phyloP scores from a whole-genome alignment of 1,140 invertebrate genomes.

The Drosophila lowei region DNA sequence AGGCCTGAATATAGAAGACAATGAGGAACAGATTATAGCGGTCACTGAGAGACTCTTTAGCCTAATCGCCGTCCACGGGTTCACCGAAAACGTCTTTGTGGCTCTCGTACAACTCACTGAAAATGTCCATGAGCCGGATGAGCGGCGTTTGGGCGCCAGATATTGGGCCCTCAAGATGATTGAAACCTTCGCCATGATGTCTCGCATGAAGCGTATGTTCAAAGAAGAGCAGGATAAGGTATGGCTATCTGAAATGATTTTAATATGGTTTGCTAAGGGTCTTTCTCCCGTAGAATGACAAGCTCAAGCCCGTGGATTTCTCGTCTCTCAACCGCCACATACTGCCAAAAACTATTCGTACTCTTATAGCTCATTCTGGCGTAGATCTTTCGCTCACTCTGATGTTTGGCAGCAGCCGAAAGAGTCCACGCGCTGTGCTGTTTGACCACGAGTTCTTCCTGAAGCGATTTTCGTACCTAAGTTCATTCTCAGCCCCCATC shows the following conservation, averaged over 20 bases:
- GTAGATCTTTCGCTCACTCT: constrained; percentile 59
- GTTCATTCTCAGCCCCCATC: constrained; percentile 51
- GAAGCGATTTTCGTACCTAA: constrained; percentile 36
- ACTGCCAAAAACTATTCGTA: constrained; percentile 50
- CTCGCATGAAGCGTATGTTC: constrained; percentile 73
- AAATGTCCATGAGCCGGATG: constrained; percentile 34
- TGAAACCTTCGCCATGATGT: constrained; percentile 62
- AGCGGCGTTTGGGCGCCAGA: constrained; percentile 52
- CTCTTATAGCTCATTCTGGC: constrained; percentile 59
- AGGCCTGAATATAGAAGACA: constrained; percentile 29
- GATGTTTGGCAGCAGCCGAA: constrained; percentile 66
- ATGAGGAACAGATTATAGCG: constrained; percentile 51
- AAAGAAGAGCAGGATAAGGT: constrained; percentile 73
- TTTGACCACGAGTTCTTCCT: constrained; percentile 64
- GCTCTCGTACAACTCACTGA: constrained; percentile 63
- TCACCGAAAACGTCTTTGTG: constrained; percentile 67
- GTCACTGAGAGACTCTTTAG: constrained; percentile 66
- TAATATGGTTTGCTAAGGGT: neutral
- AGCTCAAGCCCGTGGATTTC: constrained; percentile 54
- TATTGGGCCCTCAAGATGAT: constrained; percentile 74
- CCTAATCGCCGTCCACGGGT: constrained; percentile 63
- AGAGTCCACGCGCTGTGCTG: constrained; percentile 60
- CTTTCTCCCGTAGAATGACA: constrained; percentile 41
- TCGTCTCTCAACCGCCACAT: constrained; percentile 45
- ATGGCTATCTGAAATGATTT: neutral